These are phyloP conservation scores for Mesorhabditis sp. DNA, from an alignment of 2,888 invertebrate species.

Conservation along the genomic window DNA sequence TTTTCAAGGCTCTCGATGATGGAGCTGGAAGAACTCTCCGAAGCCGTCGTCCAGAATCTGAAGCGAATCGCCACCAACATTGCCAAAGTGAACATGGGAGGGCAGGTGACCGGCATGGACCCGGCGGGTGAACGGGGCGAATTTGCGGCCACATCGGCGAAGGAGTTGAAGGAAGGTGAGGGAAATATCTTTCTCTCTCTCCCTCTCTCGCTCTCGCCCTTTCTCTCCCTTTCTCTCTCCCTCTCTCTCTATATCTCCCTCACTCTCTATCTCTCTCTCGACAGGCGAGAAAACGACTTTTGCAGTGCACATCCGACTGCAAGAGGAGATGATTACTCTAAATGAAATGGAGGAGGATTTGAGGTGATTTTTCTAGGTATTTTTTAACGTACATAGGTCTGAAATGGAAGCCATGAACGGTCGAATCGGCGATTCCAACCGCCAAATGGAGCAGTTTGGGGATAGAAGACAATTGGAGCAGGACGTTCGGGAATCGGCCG, in stretches of 20 bases:
- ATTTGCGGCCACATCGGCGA: background rate
- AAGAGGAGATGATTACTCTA: conserved; percentile 45
- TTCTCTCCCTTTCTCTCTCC: too few relatives aligned
- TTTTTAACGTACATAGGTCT: background rate
- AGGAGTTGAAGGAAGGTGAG: background rate
- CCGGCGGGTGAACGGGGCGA: conserved; percentile 1
- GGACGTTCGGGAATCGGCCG: background rate
- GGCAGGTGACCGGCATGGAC: conserved; percentile 2
- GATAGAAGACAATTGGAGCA: background rate
- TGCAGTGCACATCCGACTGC: conserved; percentile 50
- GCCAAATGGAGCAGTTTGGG: background rate
- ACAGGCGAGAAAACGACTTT: conserved; percentile 6
- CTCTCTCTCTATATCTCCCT: too few relatives aligned
- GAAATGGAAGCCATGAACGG: conserved; percentile 18
- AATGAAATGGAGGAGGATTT: conserved; percentile 38
- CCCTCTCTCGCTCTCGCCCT: too few relatives aligned
- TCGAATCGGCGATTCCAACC: conserved; percentile 7
- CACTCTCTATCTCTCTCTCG: too few relatives aligned
- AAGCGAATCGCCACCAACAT: conserved; percentile 33
- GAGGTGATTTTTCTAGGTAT: too few relatives aligned
- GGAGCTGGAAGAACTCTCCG: conserved; percentile 30
- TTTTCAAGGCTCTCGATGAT: background rate
- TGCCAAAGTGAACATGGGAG: conserved; percentile 19
- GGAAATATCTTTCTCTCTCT: too few relatives aligned
- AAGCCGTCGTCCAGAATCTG: conserved; percentile 32